Percentiles rank a stretch among this genome's conserved stretches.
phyloP scores from a whole-genome alignment of 2,888 invertebrate species.

The Hoplodrina blanda region DNA sequence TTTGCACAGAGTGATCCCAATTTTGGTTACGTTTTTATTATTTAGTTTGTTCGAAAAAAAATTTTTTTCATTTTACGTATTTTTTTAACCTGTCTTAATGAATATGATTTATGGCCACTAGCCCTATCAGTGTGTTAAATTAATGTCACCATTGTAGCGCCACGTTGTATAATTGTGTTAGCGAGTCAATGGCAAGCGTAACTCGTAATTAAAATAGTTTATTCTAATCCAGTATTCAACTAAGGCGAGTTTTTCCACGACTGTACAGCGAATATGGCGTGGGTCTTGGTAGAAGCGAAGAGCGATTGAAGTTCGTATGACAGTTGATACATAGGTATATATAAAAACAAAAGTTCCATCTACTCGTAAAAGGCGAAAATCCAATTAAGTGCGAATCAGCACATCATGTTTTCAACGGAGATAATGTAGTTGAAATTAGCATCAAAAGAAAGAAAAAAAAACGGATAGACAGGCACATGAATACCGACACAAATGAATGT shows the following conservation, averaged over 20 bases:
- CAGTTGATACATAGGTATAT: background rate
- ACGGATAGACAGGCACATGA: too few relatives aligned
- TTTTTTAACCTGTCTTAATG: too few relatives aligned
- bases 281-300: conserved; percentile 57
- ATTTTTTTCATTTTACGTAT: too few relatives aligned
- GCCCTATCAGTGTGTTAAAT: too few relatives aligned
- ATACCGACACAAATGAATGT: background rate
- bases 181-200: conserved; percentile 74
- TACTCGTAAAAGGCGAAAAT: background rate
- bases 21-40: too few relatives aligned
- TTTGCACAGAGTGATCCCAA: too few relatives aligned
- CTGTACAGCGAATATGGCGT: conserved; percentile 70
- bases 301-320: conserved; percentile 53
- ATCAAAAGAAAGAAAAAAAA: background rate
- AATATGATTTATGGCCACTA: too few relatives aligned
- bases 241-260: conserved; percentile 80
- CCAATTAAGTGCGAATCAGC: background rate
- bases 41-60: too few relatives aligned
- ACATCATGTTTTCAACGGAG: background rate
- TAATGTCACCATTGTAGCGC: too few relatives aligned
- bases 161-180: conserved; percentile 77
- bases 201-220: conserved; percentile 84
- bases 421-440: background rate
- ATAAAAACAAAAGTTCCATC: background rate
- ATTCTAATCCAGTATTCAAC: conserved; percentile 77